Percentiles rank a stretch among this genome's conserved stretches.
These are phyloP conservation scores for Magallana angulata DNA, from an alignment of 1,140 invertebrate genomes.

Conservation along the genomic window DNA sequence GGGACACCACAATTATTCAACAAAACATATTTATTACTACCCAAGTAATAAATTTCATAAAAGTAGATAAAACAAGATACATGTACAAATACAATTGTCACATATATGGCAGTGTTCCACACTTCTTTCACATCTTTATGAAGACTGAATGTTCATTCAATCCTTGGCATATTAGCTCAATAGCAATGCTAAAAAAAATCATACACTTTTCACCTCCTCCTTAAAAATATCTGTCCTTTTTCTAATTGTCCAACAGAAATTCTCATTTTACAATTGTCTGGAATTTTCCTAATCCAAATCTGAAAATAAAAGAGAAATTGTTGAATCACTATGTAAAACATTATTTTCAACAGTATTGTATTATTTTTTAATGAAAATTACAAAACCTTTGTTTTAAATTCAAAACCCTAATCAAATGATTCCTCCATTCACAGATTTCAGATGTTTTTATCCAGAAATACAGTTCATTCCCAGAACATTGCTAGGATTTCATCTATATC, in stretches of 20 bases:
- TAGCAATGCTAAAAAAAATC: not conserved
- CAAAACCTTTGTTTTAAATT: too few relatives aligned
- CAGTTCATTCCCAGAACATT: too few relatives aligned
- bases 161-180: too few relatives aligned
- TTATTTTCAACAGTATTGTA: too few relatives aligned
- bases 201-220: conserved; percentile 44
- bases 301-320: conserved; percentile 80
- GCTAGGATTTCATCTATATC: too few relatives aligned
- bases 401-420: too few relatives aligned
- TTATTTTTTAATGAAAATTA: too few relatives aligned
- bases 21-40: conserved; percentile 27
- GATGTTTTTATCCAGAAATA: too few relatives aligned
- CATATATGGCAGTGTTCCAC: conserved; percentile 3
- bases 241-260: conserved; percentile 91
- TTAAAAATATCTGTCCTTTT: conserved; percentile 82
- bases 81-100: not conserved
- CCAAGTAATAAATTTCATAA: not conserved
- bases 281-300: conserved; percentile 94
- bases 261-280: conserved; percentile 89
- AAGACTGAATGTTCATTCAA: not conserved
- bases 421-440: too few relatives aligned
- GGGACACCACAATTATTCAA: not conserved
- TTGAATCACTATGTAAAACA: too few relatives aligned
- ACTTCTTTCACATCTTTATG: not conserved
- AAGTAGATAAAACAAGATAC: not conserved